Evolutionary conservation across 2,113 vertebrate genomes (phyloP), one percentile per base, ranked within the genome.

Genomic region (Sapayoa aenigma): DNA sequence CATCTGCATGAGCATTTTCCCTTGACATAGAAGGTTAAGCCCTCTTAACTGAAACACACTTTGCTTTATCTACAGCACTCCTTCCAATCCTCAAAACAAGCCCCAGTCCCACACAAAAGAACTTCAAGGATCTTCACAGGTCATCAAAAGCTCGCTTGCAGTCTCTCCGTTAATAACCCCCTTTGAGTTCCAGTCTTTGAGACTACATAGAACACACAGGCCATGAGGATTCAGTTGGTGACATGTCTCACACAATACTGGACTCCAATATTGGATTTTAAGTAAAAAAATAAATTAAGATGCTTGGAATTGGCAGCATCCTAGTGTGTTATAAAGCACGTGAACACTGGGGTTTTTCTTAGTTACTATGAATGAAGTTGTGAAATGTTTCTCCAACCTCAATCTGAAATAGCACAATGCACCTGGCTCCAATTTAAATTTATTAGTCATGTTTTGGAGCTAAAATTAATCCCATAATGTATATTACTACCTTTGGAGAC

Each of bases 361-460:
- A 69, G 6, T 68, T 83, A n/a, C 31, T 0, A 0, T 9, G 25
- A 17, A 52, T 23, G 52, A 50, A 66, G 17, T 8, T 42, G 28
- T 16, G 28, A 55, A 60, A 8, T 14, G 31, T 69, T 65, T 75
- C 59, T 68, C 42, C 31, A 66, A 53, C 52, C 7, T 50, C 41
- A 37, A 1, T n/a, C 35, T 49, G 39, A 74, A 91, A 66, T 1
- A 79, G 11, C 19, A 60, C n/a, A 42, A 41, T 0, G 0, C 23
- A 62, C 62, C 2, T 55, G 49, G 24, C 39, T 81, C 23, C 22
- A 23, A 62, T n/a, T 53, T 44, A 90, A 60, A 31, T 72, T 66
- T 20, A 47, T 19, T 47, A 39, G 46, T 39, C 24, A 24, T 5
- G 6, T 24, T 69, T 66, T 24, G 1, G 41, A 79, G 42, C 19